Evolutionary conservation across 2,888 invertebrate genomes (phyloP).

Genomic region (Macrosiphum euphorbiae): DNA sequence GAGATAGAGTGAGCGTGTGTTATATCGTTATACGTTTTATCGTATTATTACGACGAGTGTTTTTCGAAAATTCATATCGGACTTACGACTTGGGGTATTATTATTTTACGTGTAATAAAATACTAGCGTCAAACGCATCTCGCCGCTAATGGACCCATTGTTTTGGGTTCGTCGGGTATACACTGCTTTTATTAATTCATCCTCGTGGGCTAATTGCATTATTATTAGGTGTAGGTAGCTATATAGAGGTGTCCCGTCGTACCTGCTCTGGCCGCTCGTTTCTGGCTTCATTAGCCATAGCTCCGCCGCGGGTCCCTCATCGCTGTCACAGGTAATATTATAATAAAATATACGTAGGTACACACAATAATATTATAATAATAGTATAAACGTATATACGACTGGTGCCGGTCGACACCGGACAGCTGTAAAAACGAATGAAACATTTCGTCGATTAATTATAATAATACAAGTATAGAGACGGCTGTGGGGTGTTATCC

Average conservation of each 20-base stretch:
- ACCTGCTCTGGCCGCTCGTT: not conserved
- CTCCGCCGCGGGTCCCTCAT: not conserved
- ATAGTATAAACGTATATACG: not conserved
- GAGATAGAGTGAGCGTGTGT: not conserved
- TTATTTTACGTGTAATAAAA: constrained; percentile 24
- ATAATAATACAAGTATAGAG: not conserved
- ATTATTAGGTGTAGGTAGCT: constrained; percentile 31
- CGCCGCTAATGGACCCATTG: constrained; percentile 42
- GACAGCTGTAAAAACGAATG: not conserved
- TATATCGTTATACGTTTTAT: not conserved
- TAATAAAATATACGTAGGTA: not conserved
- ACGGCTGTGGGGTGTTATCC: no score
- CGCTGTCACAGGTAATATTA: not conserved
- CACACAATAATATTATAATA: not conserved
- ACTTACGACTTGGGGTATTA: not conserved
- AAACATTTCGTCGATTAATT: not conserved
- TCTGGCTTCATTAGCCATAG: constrained; percentile 11
- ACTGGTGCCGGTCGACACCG: no score
- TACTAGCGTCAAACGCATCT: not conserved
- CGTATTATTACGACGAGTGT: not conserved
- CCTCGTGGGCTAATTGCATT: constrained; percentile 41
- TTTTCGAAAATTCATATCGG: not conserved
- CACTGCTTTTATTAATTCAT: constrained; percentile 22
- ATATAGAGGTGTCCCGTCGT: not conserved
- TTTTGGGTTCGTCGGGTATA: not conserved